Conservation (phyloP, 2,888 invertebrate genomes). For the Diloba caeruleocephala region DNA sequence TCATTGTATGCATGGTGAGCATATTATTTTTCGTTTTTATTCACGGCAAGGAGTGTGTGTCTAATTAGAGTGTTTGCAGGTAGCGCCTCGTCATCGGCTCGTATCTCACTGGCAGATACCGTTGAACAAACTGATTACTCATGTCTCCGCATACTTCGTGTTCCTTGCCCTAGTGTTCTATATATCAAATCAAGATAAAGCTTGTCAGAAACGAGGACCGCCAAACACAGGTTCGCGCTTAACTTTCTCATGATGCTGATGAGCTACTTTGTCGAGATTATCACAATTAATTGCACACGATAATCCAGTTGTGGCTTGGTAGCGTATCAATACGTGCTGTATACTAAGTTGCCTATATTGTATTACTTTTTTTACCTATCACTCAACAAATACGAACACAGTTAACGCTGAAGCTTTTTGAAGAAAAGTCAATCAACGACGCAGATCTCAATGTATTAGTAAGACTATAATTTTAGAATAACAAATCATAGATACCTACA, state of each 20-base stretch:
- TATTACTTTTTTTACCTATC: slow-evolving; percentile 15
- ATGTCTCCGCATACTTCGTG: slow-evolving; percentile 90
- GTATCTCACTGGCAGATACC: slow-evolving; percentile 90
- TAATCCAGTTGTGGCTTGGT: slow-evolving; percentile 45
- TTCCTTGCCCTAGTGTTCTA: slow-evolving; percentile 91
- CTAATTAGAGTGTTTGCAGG: slow-evolving; percentile 64
- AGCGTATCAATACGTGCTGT: slow-evolving; percentile 40
- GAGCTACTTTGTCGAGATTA: slow-evolving; percentile 63
- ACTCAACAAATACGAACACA: slow-evolving; percentile 10
- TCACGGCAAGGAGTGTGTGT: slow-evolving; percentile 31
- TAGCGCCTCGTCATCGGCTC: slow-evolving; percentile 73
- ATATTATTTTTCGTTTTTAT: slow-evolving; percentile 38
- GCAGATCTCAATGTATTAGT: slow-evolving; percentile 1
- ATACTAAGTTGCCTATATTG: slow-evolving; percentile 29
- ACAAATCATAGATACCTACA: too few species aligned
- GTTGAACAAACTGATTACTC: slow-evolving; percentile 92
- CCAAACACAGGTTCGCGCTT: slow-evolving; percentile 86
- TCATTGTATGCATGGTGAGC: slow-evolving; percentile 72
- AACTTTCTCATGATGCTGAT: slow-evolving; percentile 54
- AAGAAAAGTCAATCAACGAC: slow-evolving; percentile 3
- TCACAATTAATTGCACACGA: slow-evolving; percentile 62
- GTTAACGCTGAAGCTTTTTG: slow-evolving; percentile 9
- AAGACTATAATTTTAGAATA: neutral
- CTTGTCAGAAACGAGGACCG: slow-evolving; percentile 87
- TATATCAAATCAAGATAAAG: slow-evolving; percentile 90